Evolutionary conservation across 2,113 vertebrate genomes (phyloP).

Genomic region (Lonchura striata): DNA sequence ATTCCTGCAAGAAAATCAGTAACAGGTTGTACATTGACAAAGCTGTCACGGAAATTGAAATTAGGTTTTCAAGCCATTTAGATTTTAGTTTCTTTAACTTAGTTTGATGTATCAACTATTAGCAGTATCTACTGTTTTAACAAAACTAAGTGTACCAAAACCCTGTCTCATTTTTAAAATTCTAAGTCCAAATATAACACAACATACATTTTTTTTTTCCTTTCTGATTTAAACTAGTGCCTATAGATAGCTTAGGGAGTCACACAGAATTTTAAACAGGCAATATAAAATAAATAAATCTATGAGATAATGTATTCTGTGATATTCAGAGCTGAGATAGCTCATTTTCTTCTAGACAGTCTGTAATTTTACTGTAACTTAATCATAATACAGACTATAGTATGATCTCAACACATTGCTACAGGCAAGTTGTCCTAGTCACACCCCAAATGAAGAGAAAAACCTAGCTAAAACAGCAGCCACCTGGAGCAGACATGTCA

Average conservation of each 20-base stretch:
- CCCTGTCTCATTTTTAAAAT: background rate
- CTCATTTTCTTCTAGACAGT: slow-evolving; percentile 23
- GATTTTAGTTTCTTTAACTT: slow-evolving; percentile 4
- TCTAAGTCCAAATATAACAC: background rate
- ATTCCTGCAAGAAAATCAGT: background rate
- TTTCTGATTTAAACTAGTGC: background rate
- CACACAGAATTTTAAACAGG: background rate
- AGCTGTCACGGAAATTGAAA: background rate
- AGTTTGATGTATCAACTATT: background rate
- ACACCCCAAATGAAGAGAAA: background rate
- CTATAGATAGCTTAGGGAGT: background rate
- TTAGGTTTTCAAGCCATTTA: background rate
- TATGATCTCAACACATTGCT: background rate
- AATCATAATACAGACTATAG: background rate
- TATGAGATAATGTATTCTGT: background rate
- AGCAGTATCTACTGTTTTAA: background rate
- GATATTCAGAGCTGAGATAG: background rate
- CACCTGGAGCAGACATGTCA: background rate
- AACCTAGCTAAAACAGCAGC: background rate
- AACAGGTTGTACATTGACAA: background rate
- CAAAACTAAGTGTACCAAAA: slow-evolving; percentile 9
- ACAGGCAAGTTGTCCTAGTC: background rate
- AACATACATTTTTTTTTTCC: background rate
- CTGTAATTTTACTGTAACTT: slow-evolving; percentile 28
- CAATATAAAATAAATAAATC: slow-evolving; percentile 35